Percentiles rank a stretch among this genome's conserved stretches.
phyloP scores from a whole-genome alignment of 2,113 vertebrate species.

The Phoxinus phoxinus region DNA sequence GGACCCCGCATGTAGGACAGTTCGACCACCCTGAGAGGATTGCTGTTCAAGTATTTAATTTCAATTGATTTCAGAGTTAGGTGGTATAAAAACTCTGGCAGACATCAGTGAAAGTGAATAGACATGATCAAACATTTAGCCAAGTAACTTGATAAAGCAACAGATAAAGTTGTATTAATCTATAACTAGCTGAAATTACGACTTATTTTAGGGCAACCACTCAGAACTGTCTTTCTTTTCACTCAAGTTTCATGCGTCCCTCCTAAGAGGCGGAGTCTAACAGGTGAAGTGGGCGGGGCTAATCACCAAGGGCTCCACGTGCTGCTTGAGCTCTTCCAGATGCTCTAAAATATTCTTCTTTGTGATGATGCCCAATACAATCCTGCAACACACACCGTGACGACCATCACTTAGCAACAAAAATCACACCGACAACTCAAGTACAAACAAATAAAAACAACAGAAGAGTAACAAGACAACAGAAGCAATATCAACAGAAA shows the following conservation, averaged over 20 bases:
- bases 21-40: background rate
- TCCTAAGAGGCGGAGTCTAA: slow-evolving; percentile 77
- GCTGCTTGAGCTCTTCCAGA: slow-evolving; percentile 98
- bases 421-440: slow-evolving; percentile 91
- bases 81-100: background rate
- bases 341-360: slow-evolving; percentile 99
- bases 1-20: background rate
- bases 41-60: background rate
- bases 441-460: slow-evolving; percentile 76
- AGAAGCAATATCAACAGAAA: slow-evolving; percentile 39
- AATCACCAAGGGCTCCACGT: slow-evolving; percentile 96
- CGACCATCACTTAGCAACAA: slow-evolving; percentile 87
- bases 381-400: slow-evolving; percentile 99
- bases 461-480: slow-evolving; percentile 49
- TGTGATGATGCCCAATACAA: slow-evolving; percentile 99
- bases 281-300: slow-evolving; percentile 84
- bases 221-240: slow-evolving; percentile 51
- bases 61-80: background rate
- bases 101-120: background rate
- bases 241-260: slow-evolving; percentile 91
- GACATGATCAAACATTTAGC: background rate
- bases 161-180: background rate
- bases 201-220: slow-evolving; percentile 60
- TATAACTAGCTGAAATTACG: background rate
- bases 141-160: background rate